Evolutionary conservation across 2,888 invertebrate genomes (phyloP).

Genomic region (Lasiommata megera): DNA sequence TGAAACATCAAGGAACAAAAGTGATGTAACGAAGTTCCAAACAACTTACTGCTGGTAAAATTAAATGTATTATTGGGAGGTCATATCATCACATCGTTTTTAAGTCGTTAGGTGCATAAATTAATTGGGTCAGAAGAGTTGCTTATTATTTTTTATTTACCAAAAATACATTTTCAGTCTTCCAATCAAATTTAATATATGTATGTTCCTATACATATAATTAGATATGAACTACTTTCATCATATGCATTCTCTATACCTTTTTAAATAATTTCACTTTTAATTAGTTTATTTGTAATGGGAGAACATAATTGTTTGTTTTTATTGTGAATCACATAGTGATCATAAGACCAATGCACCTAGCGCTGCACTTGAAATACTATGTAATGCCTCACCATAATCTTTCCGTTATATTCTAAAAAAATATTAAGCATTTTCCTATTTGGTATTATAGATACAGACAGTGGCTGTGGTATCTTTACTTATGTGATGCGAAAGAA

Average conservation of each 20-base stretch:
- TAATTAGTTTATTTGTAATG: neutral
- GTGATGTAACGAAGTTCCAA: conserved; percentile 61
- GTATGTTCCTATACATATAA: no score
- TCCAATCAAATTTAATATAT: no score
- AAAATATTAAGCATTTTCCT: conserved; percentile 75
- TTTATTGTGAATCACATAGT: neutral
- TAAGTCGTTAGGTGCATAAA: conserved; percentile 72
- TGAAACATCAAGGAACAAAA: conserved; percentile 53
- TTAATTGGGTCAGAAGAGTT: conserved; percentile 20
- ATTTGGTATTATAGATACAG: conserved; percentile 81
- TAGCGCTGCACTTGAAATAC: conserved; percentile 62
- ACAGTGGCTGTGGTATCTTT: conserved; percentile 82
- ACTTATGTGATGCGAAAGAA: conserved; percentile 71
- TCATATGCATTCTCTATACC: no score
- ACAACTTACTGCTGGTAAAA: conserved; percentile 73
- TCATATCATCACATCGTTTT: conserved; percentile 63
- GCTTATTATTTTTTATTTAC: conserved; percentile 14
- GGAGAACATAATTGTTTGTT: neutral
- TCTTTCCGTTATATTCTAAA: conserved; percentile 70
- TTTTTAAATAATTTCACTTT: neutral
- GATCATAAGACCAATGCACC: conserved; percentile 60
- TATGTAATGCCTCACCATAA: conserved; percentile 68
- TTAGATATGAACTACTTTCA: no score
- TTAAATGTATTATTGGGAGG: conserved; percentile 65
- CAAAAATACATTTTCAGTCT: no score